Evolutionary conservation across 1,140 invertebrate species (phyloP), one percentile per base, ranked within the genome.

Genomic region (Eueides isabella): DNA sequence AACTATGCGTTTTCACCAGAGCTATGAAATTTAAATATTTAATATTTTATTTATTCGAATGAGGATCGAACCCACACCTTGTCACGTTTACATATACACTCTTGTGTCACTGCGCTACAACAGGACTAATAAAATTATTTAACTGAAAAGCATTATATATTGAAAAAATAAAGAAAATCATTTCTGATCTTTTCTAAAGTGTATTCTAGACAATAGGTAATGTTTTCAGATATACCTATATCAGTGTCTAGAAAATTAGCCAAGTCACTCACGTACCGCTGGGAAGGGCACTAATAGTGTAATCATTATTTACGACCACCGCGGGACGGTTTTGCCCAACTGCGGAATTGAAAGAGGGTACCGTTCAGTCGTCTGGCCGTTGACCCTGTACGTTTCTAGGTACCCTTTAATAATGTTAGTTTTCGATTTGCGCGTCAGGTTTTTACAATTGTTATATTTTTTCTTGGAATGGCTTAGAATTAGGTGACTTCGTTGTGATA

Each of bases 311-410:
- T 35, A 61, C 67, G 31, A 69, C 31, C 28, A 19, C 19, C 30
- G 55, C 31, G 55, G 63, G 67, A 35, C 29, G 11, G 28, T 61
- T 35, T 62, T 61, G 29, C 48, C 55, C 30, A 23, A 61, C 55
- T 61, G 48, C 29, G 48, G 28, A 14, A 69, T 23, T 28, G 31
- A 69, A 69, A 30, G 67, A 69, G 67, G 44, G 67, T 69, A 61
- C 30, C 30, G 67, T 69, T 55, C 29, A 55, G 26, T n/a, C 61
- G 68, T 70, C 68, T 70, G 68, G 68, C 23, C 68, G 33, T 70
- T 70, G 68, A 70, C 68, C 68, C 30, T 23, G 61, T 33, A 63
- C 67, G 16, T 55, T 55, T 55, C 19, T 55, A 9, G 11, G 2
- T 26, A 55, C 48, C n/a, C 19, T 19, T 7, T 11, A 55, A 55